phyloP scores from a whole-genome alignment of 2,797 vertebrate species.

The Coracias cyanogaster region DNA sequence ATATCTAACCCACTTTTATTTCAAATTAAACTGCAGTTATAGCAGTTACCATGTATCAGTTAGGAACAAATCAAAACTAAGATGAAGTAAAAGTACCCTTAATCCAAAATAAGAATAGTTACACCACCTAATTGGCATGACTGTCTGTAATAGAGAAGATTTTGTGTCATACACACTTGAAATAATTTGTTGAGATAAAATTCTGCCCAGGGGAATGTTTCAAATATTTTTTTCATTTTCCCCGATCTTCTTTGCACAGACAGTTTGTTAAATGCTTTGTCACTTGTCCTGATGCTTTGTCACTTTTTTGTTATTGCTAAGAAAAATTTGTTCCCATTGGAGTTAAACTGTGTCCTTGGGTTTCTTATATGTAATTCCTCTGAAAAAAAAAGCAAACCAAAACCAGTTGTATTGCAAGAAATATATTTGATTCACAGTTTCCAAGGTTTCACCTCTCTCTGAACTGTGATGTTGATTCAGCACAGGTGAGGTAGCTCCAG shows the following conservation, averaged over 20 bases:
- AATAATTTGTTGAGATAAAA: slow-evolving; percentile 6
- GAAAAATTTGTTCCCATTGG: background rate
- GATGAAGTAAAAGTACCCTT: background rate
- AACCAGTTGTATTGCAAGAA: background rate
- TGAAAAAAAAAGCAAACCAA: rapidly evolving
- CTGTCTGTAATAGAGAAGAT: background rate
- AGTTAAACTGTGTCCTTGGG: background rate
- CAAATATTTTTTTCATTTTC: slow-evolving; percentile 5
- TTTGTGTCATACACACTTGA: background rate
- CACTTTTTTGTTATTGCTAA: background rate
- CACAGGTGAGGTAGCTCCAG: background rate
- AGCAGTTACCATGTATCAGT: background rate
- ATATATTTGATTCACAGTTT: background rate
- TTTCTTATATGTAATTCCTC: background rate
- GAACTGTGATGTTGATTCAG: background rate
- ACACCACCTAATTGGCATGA: background rate
- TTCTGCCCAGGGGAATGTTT: background rate
- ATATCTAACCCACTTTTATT: background rate
- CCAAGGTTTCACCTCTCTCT: background rate
- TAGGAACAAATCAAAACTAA: background rate
- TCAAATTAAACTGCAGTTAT: background rate
- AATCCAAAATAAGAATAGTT: background rate
- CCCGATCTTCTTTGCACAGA: background rate
- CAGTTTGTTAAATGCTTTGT: background rate
- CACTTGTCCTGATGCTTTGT: background rate